Evolutionary conservation across 64 coral and sea anemone genomes (phyloP).

Genomic region (Stichodactyla mertensii): DNA sequence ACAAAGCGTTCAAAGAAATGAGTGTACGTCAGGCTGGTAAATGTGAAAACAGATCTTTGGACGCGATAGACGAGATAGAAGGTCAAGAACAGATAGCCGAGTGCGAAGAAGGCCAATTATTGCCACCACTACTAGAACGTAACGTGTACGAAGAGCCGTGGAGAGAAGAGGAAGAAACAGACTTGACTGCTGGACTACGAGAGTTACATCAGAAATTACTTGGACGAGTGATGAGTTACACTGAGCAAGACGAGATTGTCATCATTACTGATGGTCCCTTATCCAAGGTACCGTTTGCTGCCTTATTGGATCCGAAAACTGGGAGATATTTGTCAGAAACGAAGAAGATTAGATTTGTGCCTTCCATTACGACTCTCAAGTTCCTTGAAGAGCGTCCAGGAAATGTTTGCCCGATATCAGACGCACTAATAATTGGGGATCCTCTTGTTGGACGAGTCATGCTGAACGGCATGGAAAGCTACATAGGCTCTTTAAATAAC

Average conservation of each 20-base stretch:
- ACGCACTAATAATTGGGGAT: neutral
- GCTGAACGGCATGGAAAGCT: neutral
- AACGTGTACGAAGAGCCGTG: neutral
- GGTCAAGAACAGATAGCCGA: neutral
- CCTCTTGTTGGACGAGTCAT: neutral
- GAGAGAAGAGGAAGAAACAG: neutral
- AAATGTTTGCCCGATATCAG: neutral
- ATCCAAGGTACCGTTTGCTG: slow-evolving; percentile 37
- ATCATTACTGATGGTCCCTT: slow-evolving; percentile 24
- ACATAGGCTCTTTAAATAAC: no score
- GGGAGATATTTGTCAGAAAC: slow-evolving; percentile 22
- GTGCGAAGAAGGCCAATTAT: neutral
- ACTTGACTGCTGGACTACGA: neutral
- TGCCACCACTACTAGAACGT: neutral
- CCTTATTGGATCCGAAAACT: slow-evolving; percentile 19
- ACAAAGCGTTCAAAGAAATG: neutral
- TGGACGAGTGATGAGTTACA: neutral
- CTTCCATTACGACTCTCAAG: slow-evolving; percentile 16
- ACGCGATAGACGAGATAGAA: neutral
- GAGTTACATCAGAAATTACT: neutral
- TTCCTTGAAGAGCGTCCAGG: neutral
- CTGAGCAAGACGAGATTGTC: slow-evolving; percentile 6
- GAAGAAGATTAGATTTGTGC: neutral
- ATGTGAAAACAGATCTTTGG: neutral
- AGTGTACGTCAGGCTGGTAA: neutral